A percentile compares a stretch with the other conserved stretches of the same genome.
phyloP scores from a whole-genome alignment of 1,140 invertebrate species.

The Anadara kagoshimensis region DNA sequence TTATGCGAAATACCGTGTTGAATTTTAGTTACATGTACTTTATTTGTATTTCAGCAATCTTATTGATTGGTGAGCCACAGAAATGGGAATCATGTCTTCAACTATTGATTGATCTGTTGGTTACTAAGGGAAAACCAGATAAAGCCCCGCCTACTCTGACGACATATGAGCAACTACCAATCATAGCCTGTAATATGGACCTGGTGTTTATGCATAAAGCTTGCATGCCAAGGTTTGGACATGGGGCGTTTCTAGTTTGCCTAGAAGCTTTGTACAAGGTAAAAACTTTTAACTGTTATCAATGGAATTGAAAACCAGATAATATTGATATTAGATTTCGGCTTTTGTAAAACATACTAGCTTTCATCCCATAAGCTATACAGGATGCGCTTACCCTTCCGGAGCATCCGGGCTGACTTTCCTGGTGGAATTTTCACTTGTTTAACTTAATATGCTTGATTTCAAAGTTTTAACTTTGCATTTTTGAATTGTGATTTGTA shows the following conservation, averaged over 20 bases:
- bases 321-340: too few relatives aligned
- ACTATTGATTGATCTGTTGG: conserved; percentile 81
- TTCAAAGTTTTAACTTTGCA: too few relatives aligned
- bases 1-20: too few relatives aligned
- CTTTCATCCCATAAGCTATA: too few relatives aligned
- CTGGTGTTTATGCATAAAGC: conserved; percentile 73
- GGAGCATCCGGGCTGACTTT: too few relatives aligned
- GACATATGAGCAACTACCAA: conserved; percentile 75
- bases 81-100: conserved; percentile 76
- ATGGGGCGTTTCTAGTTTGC: conserved; percentile 82
- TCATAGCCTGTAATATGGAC: conserved; percentile 74
- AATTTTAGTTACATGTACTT: background rate
- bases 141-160: conserved; percentile 75
- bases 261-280: conserved; percentile 80
- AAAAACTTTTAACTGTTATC: background rate
- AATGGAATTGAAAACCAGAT: too few relatives aligned
- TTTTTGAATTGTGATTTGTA: too few relatives aligned
- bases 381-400: too few relatives aligned
- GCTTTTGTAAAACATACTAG: too few relatives aligned
- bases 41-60: conserved; percentile 67
- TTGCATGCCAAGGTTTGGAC: conserved; percentile 77
- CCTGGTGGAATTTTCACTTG: too few relatives aligned
- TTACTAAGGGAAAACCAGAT: conserved; percentile 78
- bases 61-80: conserved; percentile 73
- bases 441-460: too few relatives aligned